A percentile compares a stretch with the other conserved stretches of the same genome.
These are phyloP conservation scores for Crax fasciolata DNA, from an alignment of 2,797 vertebrate species.

Conservation along the genomic window DNA sequence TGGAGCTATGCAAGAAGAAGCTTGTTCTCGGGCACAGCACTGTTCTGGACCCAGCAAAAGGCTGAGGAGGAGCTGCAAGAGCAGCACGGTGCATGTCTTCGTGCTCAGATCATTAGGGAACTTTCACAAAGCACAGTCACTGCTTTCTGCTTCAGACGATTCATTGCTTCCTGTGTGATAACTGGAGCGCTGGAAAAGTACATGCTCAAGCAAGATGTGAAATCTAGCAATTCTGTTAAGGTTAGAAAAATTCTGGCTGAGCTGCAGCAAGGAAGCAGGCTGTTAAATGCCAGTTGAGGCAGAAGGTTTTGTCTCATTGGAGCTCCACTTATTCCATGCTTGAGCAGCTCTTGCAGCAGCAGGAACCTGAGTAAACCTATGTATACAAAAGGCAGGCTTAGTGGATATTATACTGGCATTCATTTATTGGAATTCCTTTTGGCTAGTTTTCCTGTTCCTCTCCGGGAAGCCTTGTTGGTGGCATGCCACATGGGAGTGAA, in stretches of 20 bases:
- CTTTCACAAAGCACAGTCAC: background rate
- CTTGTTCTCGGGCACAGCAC: background rate
- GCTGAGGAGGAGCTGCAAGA: background rate
- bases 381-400: conserved; percentile 73
- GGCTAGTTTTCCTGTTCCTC: conserved; percentile 74
- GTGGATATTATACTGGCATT: conserved; percentile 79
- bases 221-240: conserved; percentile 68
- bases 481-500: conserved; percentile 53
- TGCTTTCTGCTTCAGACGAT: background rate
- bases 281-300: conserved; percentile 84
- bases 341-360: conserved; percentile 77
- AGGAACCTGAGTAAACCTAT: conserved; percentile 64
- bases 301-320: conserved; percentile 82
- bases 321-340: conserved; percentile 79
- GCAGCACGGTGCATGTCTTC: background rate
- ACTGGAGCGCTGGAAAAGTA: conserved; percentile 4
- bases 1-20: background rate
- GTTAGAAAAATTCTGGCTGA: conserved; percentile 79
- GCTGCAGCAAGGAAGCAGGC: conserved; percentile 79
- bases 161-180: background rate
- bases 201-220: conserved; percentile 53
- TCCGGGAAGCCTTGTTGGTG: conserved; percentile 63
- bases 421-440: conserved; percentile 79
- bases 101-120: background rate
- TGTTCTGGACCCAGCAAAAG: background rate